These are phyloP conservation scores for Cyrtonyx montezumae DNA, from an alignment of 2,113 vertebrate species.

Conservation along the genomic window DNA sequence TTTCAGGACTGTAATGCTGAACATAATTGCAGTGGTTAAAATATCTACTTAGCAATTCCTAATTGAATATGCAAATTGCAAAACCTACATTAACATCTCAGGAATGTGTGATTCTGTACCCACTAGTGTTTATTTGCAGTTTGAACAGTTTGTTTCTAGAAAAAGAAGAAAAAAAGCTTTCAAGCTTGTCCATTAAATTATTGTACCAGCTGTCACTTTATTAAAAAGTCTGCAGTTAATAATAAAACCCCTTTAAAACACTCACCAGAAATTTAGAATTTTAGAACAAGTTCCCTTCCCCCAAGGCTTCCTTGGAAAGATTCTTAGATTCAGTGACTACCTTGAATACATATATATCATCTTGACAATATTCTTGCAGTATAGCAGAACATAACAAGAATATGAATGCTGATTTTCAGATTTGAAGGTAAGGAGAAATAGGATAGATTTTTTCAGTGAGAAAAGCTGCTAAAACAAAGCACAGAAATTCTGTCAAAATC, in stretches of 20 bases:
- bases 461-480: neutral
- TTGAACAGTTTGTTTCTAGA: slow-evolving; percentile 62
- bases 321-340: slow-evolving; percentile 18
- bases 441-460: neutral
- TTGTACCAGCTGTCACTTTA: slow-evolving; percentile 62
- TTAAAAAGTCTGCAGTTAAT: slow-evolving; percentile 65
- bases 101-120: slow-evolving; percentile 58
- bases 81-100: slow-evolving; percentile 46
- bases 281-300: neutral
- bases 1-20: neutral
- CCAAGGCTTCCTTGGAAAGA: slow-evolving; percentile 12
- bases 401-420: slow-evolving; percentile 12
- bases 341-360: neutral
- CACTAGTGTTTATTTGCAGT: slow-evolving; percentile 66
- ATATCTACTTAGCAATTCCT: slow-evolving; percentile 8
- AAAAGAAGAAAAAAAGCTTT: slow-evolving; percentile 21
- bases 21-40: neutral
- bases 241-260: slow-evolving; percentile 57
- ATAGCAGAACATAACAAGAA: neutral
- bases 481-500: neutral
- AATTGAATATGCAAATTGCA: slow-evolving; percentile 57
- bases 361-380: slow-evolving; percentile 14
- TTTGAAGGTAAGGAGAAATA: neutral
- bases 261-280: slow-evolving; percentile 13
- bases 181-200: slow-evolving; percentile 52